Percentiles rank a stretch among this genome's conserved stretches.
phyloP scores from a whole-genome alignment of 2,113 vertebrate genomes.

The Pelvicachromis taeniatus region DNA sequence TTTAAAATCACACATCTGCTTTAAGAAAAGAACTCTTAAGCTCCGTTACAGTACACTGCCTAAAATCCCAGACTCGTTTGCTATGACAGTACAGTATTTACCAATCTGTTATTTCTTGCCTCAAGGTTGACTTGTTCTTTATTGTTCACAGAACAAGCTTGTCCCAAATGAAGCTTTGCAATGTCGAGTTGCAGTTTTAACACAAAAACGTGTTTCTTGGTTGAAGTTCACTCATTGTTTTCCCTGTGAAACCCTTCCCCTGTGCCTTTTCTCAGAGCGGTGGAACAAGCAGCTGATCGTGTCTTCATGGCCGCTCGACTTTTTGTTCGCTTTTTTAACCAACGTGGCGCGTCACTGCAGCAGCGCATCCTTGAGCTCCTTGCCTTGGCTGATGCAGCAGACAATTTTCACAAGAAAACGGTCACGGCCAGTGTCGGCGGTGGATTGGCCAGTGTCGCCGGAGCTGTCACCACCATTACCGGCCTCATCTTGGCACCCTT shows the following conservation, averaged over 20 bases:
- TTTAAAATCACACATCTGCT: background rate
- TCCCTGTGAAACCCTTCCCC: background rate
- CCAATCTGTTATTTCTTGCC: background rate
- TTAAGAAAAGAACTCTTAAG: background rate
- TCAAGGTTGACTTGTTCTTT: background rate
- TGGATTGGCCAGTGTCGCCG: constrained; percentile 68
- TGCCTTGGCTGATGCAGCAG: constrained; percentile 58
- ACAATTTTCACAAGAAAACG: constrained; percentile 73
- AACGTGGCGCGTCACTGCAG: constrained; percentile 54
- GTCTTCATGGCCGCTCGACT: constrained; percentile 73
- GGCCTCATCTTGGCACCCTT: constrained; percentile 76
- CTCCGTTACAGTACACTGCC: background rate
- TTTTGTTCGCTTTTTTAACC: constrained; percentile 67
- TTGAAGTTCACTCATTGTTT: background rate
- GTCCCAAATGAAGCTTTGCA: background rate
- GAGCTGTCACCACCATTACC: constrained; percentile 75
- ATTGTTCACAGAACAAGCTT: background rate
- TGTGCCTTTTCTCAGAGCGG: constrained; percentile 40
- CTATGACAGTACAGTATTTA: background rate
- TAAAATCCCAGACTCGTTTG: background rate
- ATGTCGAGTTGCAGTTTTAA: background rate
- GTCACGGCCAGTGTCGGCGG: constrained; percentile 70
- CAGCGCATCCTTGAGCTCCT: constrained; percentile 64
- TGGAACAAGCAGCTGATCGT: constrained; percentile 70
- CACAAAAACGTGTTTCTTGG: background rate